Percentiles rank a stretch among this genome's conserved stretches.
Evolutionary conservation across 1,140 invertebrate species (phyloP).

Genomic region (Ceratoteleas bidentatus): DNA sequence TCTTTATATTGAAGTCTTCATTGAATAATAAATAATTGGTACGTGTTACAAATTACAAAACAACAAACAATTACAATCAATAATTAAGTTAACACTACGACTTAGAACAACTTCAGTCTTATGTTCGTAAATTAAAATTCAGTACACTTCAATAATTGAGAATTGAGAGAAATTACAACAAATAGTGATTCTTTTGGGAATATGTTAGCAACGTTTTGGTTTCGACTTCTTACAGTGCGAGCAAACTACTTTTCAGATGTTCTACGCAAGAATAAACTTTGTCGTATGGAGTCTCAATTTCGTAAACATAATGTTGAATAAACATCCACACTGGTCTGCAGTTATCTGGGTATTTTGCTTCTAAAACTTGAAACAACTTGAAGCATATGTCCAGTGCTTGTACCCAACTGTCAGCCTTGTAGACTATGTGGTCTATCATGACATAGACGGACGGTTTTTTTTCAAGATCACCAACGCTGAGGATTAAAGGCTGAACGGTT

Average conservation of each 20-base stretch:
- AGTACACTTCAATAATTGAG: not conserved
- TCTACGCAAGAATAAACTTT: constrained; percentile 27
- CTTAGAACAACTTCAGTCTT: not conserved
- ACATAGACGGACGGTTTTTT: constrained; percentile 13
- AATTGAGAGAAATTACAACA: not conserved
- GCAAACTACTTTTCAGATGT: constrained; percentile 14
- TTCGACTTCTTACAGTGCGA: constrained; percentile 1
- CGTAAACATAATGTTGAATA: constrained; percentile 20
- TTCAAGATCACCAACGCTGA: constrained; percentile 19
- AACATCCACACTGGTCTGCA: constrained; percentile 38
- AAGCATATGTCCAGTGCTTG: constrained; percentile 41
- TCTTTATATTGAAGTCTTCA: constrained; percentile 1
- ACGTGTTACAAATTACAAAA: not conserved
- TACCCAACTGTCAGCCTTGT: constrained; percentile 22
- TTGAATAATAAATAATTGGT: not conserved
- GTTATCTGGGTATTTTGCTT: constrained; percentile 34
- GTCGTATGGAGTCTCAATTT: constrained; percentile 23
- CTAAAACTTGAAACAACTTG: constrained; percentile 35
- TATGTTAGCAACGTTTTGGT: constrained; percentile 1
- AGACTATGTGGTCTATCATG: constrained; percentile 17
- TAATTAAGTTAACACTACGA: not conserved
- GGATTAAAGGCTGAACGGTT: constrained; percentile 24
- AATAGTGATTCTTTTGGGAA: not conserved
- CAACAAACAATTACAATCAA: not conserved
- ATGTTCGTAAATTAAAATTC: not conserved